Base-by-base conservation (phyloP, 2,113 vertebrate species). In the Struthidea cinerea region DNA sequence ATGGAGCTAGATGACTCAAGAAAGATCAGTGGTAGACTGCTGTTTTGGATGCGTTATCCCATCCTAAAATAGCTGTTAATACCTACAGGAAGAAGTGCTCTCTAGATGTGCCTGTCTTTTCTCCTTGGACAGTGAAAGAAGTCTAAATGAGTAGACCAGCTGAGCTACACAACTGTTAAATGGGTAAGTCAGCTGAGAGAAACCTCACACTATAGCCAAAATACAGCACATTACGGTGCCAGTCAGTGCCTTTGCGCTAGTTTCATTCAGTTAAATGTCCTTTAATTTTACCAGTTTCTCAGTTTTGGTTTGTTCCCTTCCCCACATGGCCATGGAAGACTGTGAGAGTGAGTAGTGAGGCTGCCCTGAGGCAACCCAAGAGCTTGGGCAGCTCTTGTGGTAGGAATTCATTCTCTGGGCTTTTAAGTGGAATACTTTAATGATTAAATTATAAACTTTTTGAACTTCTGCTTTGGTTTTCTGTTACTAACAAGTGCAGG, bases 1-100 rank as follows among this genome's bases (percentile, higher is more conserved):
- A 80, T 77, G 53, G 88, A 70, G 44, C 22, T 81, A 84, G 44
- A 64, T 84, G 85, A 94, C 64, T 84, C 64, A 94, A 52, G 60
- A 84, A 90, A 86, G 32, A 86, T 11, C 73, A 27, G 35, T 77
- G 53, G 70, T 13, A 80, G 41, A 57, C 30, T 86, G 53, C 59
- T 63, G 9, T 76, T 92, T 83, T 59, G 50, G 59, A 77, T 74
- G 50, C 63, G 14, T 70, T 92, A 69, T 41, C 22, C 37, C 75
- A 53, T 53, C 26, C 79, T 83, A 70, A 86, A 94, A 74, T 11
- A 86, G 46, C 35, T 59, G 6, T 46, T 79, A 52, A 53, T 8
- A 85, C 5, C 39, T 64, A 28, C 4, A 57, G 27, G 61, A 83
- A 88, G 49, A 83, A 53, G 11, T 24, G n/a, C 6, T 84, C n/a